phyloP scores from a whole-genome alignment of 2,888 invertebrate species.

The Phlogophora meticulosa region DNA sequence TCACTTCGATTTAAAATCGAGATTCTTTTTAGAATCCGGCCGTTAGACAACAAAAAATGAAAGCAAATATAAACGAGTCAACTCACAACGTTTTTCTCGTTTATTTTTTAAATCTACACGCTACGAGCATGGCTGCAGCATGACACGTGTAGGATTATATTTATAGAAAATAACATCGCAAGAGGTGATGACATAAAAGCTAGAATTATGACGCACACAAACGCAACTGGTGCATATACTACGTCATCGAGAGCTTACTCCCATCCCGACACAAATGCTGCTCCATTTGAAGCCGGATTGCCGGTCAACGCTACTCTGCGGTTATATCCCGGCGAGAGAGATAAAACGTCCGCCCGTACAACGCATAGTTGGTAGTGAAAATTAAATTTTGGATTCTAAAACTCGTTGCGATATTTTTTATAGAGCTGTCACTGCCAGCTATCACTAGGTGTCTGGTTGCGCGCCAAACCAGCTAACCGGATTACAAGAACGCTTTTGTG shows the following conservation, averaged over 20 bases:
- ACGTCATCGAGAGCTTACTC: conserved; percentile 62
- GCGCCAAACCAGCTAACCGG: conserved; percentile 80
- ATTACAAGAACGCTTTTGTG: conserved; percentile 79
- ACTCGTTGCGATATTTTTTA: conserved; percentile 53
- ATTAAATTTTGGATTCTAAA: conserved; percentile 56
- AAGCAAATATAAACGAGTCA: conserved; percentile 17
- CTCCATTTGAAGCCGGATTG: conserved; percentile 67
- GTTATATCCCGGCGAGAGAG: conserved; percentile 44
- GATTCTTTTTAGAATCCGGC: background rate
- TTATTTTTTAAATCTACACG: conserved; percentile 25
- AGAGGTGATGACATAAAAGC: background rate
- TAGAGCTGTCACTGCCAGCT: conserved; percentile 72
- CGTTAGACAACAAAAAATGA: background rate
- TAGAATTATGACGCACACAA: conserved; percentile 17
- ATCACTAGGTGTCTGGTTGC: conserved; percentile 73
- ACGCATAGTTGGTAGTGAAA: conserved; percentile 44
- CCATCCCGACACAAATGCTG: conserved; percentile 58
- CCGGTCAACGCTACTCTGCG: conserved; percentile 58
- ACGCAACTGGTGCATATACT: conserved; percentile 39
- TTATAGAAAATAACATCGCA: conserved; percentile 14
- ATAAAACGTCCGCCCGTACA: conserved; percentile 37
- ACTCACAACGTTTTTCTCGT: background rate
- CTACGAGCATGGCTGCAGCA: background rate
- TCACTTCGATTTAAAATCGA: background rate
- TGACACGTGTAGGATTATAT: conserved; percentile 28